These are phyloP conservation scores for Erebia palarica DNA, from an alignment of 2,888 invertebrate species.

Conservation along the genomic window DNA sequence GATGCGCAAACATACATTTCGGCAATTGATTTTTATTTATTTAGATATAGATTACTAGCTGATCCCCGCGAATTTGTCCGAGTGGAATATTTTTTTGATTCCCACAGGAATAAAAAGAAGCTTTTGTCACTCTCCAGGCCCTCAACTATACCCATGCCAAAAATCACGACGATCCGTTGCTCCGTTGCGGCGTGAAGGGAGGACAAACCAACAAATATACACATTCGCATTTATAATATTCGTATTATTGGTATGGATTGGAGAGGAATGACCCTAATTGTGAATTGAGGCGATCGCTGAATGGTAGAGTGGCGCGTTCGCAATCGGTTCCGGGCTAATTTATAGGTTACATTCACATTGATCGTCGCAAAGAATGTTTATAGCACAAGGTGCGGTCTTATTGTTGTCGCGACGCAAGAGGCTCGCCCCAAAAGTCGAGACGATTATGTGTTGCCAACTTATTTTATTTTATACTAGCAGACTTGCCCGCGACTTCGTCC, in stretches of 20 bases:
- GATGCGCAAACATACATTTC: no score
- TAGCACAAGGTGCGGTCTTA: slow-evolving; percentile 76
- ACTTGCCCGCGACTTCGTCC: no score
- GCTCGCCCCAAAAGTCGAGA: slow-evolving; percentile 51
- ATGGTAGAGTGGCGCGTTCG: slow-evolving; percentile 42
- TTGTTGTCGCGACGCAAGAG: slow-evolving; percentile 66
- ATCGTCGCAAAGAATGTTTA: slow-evolving; percentile 79
- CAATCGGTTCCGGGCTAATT: slow-evolving; percentile 72
- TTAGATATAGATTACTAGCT: no score
- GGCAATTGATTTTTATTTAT: no score
- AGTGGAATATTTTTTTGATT: no score
- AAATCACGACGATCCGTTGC: no score
- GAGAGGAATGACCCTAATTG: slow-evolving; percentile 56
- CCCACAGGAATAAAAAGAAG: no score
- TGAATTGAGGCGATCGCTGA: slow-evolving; percentile 60
- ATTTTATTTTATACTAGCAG: not conserved
- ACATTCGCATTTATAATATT: no score
- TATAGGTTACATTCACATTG: slow-evolving; percentile 79
- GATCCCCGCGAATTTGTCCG: no score
- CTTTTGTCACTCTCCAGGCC: not conserved
- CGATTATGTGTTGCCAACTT: not conserved
- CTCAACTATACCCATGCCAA: no score
- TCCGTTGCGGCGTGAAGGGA: no score
- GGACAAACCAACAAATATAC: no score
- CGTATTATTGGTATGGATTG: not conserved